Conservation (phyloP, 2,888 invertebrate genomes). For the Unio pictorum region DNA sequence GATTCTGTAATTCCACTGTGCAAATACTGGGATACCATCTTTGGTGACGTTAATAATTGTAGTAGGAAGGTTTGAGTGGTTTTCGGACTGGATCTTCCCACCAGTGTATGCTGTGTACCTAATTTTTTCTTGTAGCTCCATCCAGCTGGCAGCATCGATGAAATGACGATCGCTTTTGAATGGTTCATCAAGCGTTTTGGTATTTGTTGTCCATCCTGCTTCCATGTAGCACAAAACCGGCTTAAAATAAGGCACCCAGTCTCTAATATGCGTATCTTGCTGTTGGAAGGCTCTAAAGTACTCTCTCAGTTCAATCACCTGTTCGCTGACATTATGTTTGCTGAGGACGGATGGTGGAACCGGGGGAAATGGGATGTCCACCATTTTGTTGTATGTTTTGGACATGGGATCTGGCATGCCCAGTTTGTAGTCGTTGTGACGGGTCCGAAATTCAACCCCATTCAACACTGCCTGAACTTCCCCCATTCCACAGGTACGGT, state of each 20-base stretch:
- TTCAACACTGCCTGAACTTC: slow-evolving; percentile 55
- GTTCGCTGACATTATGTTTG: slow-evolving; percentile 39
- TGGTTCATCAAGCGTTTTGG: slow-evolving; percentile 50
- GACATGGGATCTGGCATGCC: slow-evolving; percentile 42
- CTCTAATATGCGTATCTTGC: slow-evolving; percentile 41
- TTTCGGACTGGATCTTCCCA: slow-evolving; percentile 47
- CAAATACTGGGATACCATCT: slow-evolving; percentile 34
- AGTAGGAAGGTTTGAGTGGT: slow-evolving; percentile 59
- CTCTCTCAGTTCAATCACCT: slow-evolving; percentile 56
- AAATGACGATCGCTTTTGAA: slow-evolving; percentile 61
- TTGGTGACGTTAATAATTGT: slow-evolving; percentile 25
- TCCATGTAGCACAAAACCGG: slow-evolving; percentile 60
- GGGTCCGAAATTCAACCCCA: slow-evolving; percentile 62
- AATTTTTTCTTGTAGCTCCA: slow-evolving; percentile 56
- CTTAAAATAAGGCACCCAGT: slow-evolving; percentile 59
- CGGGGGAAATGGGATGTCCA: slow-evolving; percentile 56
- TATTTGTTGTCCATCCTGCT: slow-evolving; percentile 58
- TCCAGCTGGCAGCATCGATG: slow-evolving; percentile 53
- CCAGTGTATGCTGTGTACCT: slow-evolving; percentile 55
- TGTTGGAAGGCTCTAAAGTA: slow-evolving; percentile 62
- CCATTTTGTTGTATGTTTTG: slow-evolving; percentile 35
- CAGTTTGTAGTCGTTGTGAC: slow-evolving; percentile 65
- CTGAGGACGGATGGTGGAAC: slow-evolving; percentile 52
- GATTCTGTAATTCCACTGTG: slow-evolving; percentile 52
- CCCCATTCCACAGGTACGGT: slow-evolving; percentile 56